Percentiles rank a stretch among this genome's conserved stretches.
phyloP scores from a whole-genome alignment of 1,140 invertebrate genomes.

The Zophobas atratus region DNA sequence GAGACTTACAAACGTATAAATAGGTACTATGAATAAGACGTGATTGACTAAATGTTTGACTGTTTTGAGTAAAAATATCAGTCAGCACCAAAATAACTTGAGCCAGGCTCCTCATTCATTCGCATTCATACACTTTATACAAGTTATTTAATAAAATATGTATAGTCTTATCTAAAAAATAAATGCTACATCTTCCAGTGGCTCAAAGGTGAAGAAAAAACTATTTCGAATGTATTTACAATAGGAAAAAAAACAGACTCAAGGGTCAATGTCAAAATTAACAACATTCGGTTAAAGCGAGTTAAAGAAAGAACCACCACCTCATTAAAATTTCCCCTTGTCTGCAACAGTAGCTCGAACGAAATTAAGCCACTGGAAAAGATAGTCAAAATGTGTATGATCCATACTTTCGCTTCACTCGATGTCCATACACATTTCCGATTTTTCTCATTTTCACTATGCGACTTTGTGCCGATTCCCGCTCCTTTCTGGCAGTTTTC shows the following conservation, averaged over 20 bases:
- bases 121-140: constrained; percentile 67
- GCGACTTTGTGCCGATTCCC: constrained; percentile 28
- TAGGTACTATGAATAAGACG: constrained; percentile 57
- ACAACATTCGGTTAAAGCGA: constrained; percentile 55
- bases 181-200: constrained; percentile 65
- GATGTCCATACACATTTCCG: constrained; percentile 54
- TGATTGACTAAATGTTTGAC: constrained; percentile 66
- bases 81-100: constrained; percentile 66
- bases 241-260: constrained; percentile 59
- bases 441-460: constrained; percentile 38
- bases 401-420: constrained; percentile 39
- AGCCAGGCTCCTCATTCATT: constrained; percentile 60
- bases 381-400: constrained; percentile 61
- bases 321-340: constrained; percentile 64
- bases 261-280: constrained; percentile 55
- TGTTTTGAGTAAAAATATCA: constrained; percentile 63
- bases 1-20: constrained; percentile 54
- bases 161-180: constrained; percentile 65
- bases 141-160: constrained; percentile 61
- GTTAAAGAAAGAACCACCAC: constrained; percentile 62
- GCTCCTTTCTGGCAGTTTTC: constrained; percentile 58
- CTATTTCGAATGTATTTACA: constrained; percentile 60
- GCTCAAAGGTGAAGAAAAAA: constrained; percentile 58
- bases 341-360: constrained; percentile 51
- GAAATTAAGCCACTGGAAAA: constrained; percentile 66